Evolutionary conservation across 1,140 invertebrate genomes (phyloP), one percentile per base, ranked within the genome.

Genomic region (Trichomalopsis sarcophagae): DNA sequence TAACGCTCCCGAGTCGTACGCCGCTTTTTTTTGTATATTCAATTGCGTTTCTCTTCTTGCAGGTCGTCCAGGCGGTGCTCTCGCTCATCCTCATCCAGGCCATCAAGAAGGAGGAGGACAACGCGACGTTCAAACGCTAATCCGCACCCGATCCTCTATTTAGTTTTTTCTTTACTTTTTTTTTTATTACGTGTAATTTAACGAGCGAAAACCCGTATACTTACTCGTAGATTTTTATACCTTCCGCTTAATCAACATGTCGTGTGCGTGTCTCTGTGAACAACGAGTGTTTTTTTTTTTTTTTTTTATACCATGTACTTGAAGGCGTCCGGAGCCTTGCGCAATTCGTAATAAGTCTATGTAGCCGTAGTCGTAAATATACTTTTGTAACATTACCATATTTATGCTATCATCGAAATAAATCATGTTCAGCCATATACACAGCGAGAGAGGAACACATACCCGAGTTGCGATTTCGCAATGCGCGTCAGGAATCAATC

Each of bases 71-170:
- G 86, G 94, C 94, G 5, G 95, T 95, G 0, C 93, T 96, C 89
- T 95, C 95, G 2, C 86, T 96, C 13, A 93, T 96, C 10, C 93
- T 97, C 3, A 93, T 96, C 21, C 95, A 96, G 91, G 96, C 96
- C 2, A 93, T 96, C 47, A 95, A 95, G 87, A 96, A 96, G 90
- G 96, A 96, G 93, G 95, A 96, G 88, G 94, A 96, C 13, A 94
- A 94, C 84, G 92, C 93, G 14, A 92, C 94, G 2, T 91, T 85
- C 78, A 92, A 91, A 77, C 91, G 88, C 71, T 93, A 87, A 89
- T 50, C 21, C 17, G 0, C 13, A 0, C n/a, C 21, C 40, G 2
- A 4, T n/a, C 5, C n/a, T 10, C 27, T 69, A 27, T 27, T 69
- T 23, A 17, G 17, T 17, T 11, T 55, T 2, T 55, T 55, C 50